These are phyloP conservation scores for Aplysina aerophoba DNA, from an alignment of 37 sponge, comb jelly and placozoan genomes.

Conservation along the genomic window DNA sequence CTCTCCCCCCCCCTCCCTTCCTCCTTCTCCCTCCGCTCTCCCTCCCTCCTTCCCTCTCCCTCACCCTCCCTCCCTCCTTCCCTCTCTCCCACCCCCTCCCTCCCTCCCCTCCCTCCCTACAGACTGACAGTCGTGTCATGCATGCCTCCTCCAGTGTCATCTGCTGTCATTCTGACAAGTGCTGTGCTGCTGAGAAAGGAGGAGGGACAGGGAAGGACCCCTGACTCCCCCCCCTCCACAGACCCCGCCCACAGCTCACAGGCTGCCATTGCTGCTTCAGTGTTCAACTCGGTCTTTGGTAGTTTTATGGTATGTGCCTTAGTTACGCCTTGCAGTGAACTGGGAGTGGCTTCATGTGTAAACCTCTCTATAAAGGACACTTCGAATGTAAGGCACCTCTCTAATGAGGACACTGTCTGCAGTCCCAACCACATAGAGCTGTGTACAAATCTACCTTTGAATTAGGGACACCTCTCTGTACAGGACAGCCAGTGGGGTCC, in stretches of 20 bases:
- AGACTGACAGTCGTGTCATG: conserved; percentile 93
- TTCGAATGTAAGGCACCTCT: too few relatives aligned
- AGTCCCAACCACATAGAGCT: too few relatives aligned
- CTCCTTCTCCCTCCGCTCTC: too few relatives aligned
- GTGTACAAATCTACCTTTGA: too few relatives aligned
- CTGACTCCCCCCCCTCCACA: too few relatives aligned
- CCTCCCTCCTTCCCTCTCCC: not conserved
- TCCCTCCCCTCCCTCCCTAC: conserved; percentile 2
- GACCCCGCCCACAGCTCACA: not conserved
- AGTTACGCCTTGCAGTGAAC: not conserved
- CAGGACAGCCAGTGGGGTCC: too few relatives aligned
- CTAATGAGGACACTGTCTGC: too few relatives aligned
- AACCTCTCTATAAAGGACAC: too few relatives aligned
- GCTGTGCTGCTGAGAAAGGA: conserved; percentile 49
- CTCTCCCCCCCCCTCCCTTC: too few relatives aligned
- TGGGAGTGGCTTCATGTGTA: too few relatives aligned
- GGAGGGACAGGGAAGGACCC: conserved; percentile 12
- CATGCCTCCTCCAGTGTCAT: conserved; percentile 99
- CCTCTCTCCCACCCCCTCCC: not conserved
- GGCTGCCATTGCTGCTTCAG: conserved; percentile 76
- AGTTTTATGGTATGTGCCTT: conserved; percentile 81
- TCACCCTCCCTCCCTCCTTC: not conserved
- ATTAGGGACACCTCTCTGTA: too few relatives aligned
- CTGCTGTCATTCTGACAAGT: conserved; percentile 97
- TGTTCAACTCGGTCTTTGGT: conserved; percentile 97